Evolutionary conservation across 2,113 vertebrate genomes (phyloP).

Genomic region (Percina caprodes): DNA sequence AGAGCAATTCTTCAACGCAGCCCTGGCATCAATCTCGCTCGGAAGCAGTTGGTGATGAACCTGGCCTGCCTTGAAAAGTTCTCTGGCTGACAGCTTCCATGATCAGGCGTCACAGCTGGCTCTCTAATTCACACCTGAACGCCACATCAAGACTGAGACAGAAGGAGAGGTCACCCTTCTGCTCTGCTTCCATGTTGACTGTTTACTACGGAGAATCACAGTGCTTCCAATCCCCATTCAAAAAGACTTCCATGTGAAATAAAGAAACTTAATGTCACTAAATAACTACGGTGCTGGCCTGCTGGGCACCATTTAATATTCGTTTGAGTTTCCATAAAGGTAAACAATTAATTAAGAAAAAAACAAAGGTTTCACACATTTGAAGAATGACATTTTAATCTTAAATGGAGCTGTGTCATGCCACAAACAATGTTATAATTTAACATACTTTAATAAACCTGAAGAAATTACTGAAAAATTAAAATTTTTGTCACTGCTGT

Average conservation of each 20-base stretch:
- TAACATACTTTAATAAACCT: too few relatives aligned
- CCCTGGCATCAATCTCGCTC: constrained; percentile 71
- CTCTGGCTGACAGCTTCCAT: constrained; percentile 71
- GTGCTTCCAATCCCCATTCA: background rate
- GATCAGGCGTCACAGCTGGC: constrained; percentile 76
- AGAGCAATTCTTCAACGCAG: constrained; percentile 71
- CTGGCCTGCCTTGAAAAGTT: constrained; percentile 67
- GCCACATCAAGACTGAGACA: constrained; percentile 37
- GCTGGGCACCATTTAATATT: background rate
- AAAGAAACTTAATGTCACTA: constrained; percentile 2
- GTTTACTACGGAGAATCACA: constrained; percentile 19
- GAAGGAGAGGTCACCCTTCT: constrained; percentile 49
- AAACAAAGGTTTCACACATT: background rate
- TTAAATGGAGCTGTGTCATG: too few relatives aligned
- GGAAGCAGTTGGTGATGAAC: constrained; percentile 69
- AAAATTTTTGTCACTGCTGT: too few relatives aligned
- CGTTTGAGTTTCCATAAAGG: background rate
- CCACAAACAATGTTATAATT: background rate
- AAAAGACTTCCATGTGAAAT: constrained; percentile 22
- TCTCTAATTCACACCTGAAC: constrained; percentile 75
- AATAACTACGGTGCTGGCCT: background rate
- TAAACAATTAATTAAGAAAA: background rate
- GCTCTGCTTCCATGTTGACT: constrained; percentile 31
- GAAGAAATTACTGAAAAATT: too few relatives aligned
- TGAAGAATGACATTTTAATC: background rate